phyloP scores from a whole-genome alignment of 2,113 vertebrate species.

The Tauraco erythrolophus region DNA sequence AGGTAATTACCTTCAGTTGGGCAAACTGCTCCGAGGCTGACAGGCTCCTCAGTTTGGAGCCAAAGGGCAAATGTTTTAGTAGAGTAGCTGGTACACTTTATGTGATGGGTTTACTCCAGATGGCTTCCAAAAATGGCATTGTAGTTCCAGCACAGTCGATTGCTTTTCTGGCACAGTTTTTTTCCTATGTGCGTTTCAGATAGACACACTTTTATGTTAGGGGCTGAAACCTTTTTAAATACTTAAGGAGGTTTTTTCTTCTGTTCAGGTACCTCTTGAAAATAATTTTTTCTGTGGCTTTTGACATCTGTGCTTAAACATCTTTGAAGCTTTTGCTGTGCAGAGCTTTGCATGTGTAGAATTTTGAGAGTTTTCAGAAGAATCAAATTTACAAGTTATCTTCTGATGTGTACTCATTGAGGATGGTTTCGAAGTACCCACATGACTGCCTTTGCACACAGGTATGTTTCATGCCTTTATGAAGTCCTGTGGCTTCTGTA shows the following conservation, averaged over 20 bases:
- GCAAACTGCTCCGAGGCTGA: not conserved
- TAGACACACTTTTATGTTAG: not conserved
- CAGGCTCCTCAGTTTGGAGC: not conserved
- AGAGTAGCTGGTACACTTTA: accelerated
- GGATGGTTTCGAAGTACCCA: not conserved
- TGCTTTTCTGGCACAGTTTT: not conserved
- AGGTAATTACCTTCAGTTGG: not conserved
- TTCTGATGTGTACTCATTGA: not conserved
- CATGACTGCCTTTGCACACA: not conserved
- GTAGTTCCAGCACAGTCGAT: not conserved
- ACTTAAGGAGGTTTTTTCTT: not conserved
- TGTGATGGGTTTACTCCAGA: not conserved
- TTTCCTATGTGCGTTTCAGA: not conserved
- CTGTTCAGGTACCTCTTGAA: not conserved
- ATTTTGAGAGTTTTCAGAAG: not conserved
- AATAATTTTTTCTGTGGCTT: not conserved
- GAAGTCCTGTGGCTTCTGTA: not conserved
- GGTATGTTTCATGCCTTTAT: not conserved
- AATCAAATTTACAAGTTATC: not conserved
- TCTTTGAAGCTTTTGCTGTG: not conserved
- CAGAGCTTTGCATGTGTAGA: not conserved
- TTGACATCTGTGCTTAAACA: not conserved
- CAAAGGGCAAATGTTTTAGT: not conserved
- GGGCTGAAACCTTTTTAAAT: not conserved
- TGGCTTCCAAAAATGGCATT: not conserved